phyloP scores from a whole-genome alignment of 2,113 vertebrate genomes.

The Clarias magur region DNA sequence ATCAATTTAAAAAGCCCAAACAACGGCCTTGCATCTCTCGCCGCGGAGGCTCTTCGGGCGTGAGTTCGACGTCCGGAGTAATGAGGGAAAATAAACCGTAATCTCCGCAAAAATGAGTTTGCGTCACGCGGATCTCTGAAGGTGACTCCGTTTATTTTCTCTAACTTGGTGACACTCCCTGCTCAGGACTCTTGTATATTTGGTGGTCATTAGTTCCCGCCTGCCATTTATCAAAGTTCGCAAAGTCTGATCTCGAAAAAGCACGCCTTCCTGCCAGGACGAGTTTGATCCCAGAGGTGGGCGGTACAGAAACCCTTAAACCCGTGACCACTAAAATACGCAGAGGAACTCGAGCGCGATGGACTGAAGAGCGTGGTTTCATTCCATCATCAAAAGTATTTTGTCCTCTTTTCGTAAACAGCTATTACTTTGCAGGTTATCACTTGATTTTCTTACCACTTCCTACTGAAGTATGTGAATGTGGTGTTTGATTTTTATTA shows the following conservation, averaged over 20 bases:
- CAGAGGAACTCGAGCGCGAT: background rate
- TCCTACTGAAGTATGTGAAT: background rate
- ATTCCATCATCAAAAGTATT: background rate
- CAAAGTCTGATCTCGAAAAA: slow-evolving; percentile 4
- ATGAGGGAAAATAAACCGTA: slow-evolving; percentile 59
- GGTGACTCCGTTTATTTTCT: slow-evolving; percentile 29
- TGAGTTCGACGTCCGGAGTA: slow-evolving; percentile 47
- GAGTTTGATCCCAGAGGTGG: slow-evolving; percentile 1
- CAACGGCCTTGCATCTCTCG: slow-evolving; percentile 49
- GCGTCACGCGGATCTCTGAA: slow-evolving; percentile 20
- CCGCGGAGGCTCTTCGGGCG: slow-evolving; percentile 19
- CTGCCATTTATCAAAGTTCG: slow-evolving; percentile 56
- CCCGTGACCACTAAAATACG: background rate
- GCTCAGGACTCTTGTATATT: background rate
- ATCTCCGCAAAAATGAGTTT: slow-evolving; percentile 64
- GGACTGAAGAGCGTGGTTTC: background rate
- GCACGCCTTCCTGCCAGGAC: background rate
- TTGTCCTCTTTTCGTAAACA: background rate
- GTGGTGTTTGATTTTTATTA: background rate
- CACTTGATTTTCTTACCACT: background rate
- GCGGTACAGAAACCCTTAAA: background rate
- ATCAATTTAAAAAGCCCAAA: slow-evolving; percentile 70
- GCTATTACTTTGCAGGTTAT: background rate
- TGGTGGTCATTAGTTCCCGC: slow-evolving; percentile 41
- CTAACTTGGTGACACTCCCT: background rate